Base-by-base conservation (phyloP, 1,140 invertebrate genomes). In the Ceratitis capitata region DNA sequence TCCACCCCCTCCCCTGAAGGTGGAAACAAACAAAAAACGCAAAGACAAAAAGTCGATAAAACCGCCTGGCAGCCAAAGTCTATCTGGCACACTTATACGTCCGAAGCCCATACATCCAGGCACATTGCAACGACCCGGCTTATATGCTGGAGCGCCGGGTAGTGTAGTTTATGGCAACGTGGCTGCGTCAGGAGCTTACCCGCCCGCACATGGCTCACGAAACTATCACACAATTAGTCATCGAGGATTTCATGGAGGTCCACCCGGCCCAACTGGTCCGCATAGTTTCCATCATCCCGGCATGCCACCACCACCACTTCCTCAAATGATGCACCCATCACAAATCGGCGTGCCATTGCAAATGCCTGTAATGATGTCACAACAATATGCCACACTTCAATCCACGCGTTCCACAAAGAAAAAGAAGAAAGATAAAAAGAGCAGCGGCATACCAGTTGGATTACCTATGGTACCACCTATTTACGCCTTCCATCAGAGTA, bases 1-100 rank as follows among this genome's bases (percentile, higher is more conserved):
- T 14, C 96, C 96, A 3, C 96, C 96, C 35, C 97, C 96, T 0
- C 91, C 91, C 4, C 88, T 90, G 7, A 91, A 91, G 85, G 89
- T 91, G 83, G 88, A 92, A 78, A 88, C 87, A 42, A 90, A 89
- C 74, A 89, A 88, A 49, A 92, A 92, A 78, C 88, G 88, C 7
- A 86, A 85, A 45, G 85, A 85, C 7, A 91, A 92, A 74, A 91
- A 90, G 87, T 87, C 87, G 53, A 88, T 87, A 7, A 92, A 92
- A 87, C 88, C 90, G 4, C 87, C 88, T 16, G 88, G 89, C 45
- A 92, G 90, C 87, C 91, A 91, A 85, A 91, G 90, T 84, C 85
- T 92, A 51, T 92, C 91, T 26, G 91, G 91, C 61, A 92, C 91
- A 3, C 85, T 92, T 35, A 92, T 92, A 78, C 87, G 91, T 53